Evolutionary conservation across 2,888 invertebrate species (phyloP), one percentile per base, ranked within the genome.

Genomic region (Phortica okadai): DNA sequence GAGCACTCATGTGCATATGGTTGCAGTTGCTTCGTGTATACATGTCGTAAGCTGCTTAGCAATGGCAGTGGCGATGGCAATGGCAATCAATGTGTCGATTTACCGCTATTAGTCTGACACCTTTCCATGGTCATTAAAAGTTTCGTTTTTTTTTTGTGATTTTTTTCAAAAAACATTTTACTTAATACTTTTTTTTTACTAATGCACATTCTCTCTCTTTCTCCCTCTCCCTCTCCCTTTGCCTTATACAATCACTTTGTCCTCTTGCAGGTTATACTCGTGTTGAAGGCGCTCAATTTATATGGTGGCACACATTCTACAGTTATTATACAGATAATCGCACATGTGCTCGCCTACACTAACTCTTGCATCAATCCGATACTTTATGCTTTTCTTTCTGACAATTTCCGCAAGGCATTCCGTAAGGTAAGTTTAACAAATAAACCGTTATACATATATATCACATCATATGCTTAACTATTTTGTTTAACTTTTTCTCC

Each of bases 341-440:
- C 95, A 0, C 96, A 96, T 87, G 95, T 96, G 33, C 92, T 96
- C 78, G 98, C 98, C 21, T 98, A 98, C 92, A 97, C 96, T 93
- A 98, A 98, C 93, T 96, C 96, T 88, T 98, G 98, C 91, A 95
- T 98, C 87, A 98, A 98, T 92, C 98, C 98, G 0, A 95, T 98
- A 83, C 94, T 98, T 73, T 98, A 98, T 92, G 98, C 98, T 4
- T 97, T 98, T 92, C 93, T 98, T 73, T 98, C 97, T 1, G 98
- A 98, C 88, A 97, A 97, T 92, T 98, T 98, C 92, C 94, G 98
- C 84, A 95, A 97, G 89, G 97, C 97, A 33, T 98, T 98, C 91
- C 93, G 94, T 79, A 94, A 94, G 91, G 94, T 92, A 82, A 87
- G 84, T 50, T 8, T 11, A 6, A 50, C 10, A 11, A 50, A 50